Base-by-base conservation (phyloP, 2,113 vertebrate genomes). In the Lanius ludovicianus region DNA sequence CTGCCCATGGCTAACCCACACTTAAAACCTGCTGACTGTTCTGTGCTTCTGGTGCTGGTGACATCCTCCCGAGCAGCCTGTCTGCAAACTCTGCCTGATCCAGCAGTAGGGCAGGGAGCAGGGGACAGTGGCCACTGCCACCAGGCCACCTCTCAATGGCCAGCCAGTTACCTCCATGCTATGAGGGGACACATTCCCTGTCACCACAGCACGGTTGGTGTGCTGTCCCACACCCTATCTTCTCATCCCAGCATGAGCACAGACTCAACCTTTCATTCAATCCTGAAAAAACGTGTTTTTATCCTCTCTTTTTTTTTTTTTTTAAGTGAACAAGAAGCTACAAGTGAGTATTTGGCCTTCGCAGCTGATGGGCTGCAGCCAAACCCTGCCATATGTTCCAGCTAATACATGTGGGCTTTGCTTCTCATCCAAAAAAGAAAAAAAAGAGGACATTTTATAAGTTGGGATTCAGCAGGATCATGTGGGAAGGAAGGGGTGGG, bases 401-500 rank as follows among this genome's bases (percentile, higher is more conserved):
- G 75, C 88, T 89, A 95, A 92, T 87, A 90, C 59, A 87, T 71
- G 92, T 64, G 84, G 93, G 75, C 90, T 96, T 97, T 91, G 70
- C 93, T 83, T 94, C 85, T 69, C 87, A 90, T 91, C 91, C 91
- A 87, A 90, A 85, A 90, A 89, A 49, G 75, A 27, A 39, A 83
- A 89, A 46, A 86, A 84, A 90, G 83, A 93, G 74, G 57, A 95
- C 95, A 60, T 88, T 95, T 95, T 95, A 94, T 95, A 59, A 95
- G 79, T 62, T 0, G 18, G 92, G 95, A 94, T 94, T 93, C 93
- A 90, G 81, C 81, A 94, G 87, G 12, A 93, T 89, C 70, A 22
- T 89, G 89, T 87, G 89, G 90, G 83, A 95, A 96, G 93, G 88
- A 94, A 94, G 63, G 90, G 79, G 89, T 97, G 71, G 87, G 64